Base-by-base conservation (phyloP, 2,113 vertebrate genomes). In the Oostethus manadensis region DNA sequence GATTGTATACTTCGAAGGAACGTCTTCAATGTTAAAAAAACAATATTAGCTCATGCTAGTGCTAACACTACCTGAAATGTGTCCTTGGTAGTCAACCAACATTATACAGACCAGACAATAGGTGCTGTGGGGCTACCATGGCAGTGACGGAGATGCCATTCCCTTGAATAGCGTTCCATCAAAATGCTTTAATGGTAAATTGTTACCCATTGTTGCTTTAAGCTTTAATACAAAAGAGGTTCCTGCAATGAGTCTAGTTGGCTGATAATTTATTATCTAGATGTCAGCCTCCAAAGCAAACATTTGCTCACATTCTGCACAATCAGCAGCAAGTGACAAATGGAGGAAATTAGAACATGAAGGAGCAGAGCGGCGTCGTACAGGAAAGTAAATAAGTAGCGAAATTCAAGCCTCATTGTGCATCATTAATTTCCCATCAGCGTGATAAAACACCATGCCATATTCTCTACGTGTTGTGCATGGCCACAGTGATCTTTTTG, bases 401-500 rank as follows among this genome's bases (percentile, higher is more conserved):
- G 58, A 65, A 63, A 64, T 48, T 58, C 68, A 60, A 56, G 53
- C 22, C 33, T 55, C 53, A 21, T 55, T 1, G 42, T n/a, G 43
- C 62, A 2, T 74, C 73, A 58, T 78, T 75, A 71, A 71, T 74
- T 60, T 58, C 63, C 60, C 70, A 66, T 72, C 67, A 46, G 64
- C 9, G 10, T 71, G 71, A 75, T 70, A 43, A 66, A 85, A 71
- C 45, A 21, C 58, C 35, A 3, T 60, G 22, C 77, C 75, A 58
- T 21, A 13, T 42, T 61, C 71, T 63, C 46, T 22, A 47, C 59
- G 2, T 42, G 38, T 42, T 10, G 11, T 51, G 38, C 46, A 26
- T 4, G 6, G 63, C 74, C 64, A 56, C 1, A 0, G 56, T 79
- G 80, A 86, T 81, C 78, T 87, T 88, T 33, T 78, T 60, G 64